Evolutionary conservation across 2,113 vertebrate genomes (phyloP), one percentile per base, ranked within the genome.

Genomic region (Redunca redunca): DNA sequence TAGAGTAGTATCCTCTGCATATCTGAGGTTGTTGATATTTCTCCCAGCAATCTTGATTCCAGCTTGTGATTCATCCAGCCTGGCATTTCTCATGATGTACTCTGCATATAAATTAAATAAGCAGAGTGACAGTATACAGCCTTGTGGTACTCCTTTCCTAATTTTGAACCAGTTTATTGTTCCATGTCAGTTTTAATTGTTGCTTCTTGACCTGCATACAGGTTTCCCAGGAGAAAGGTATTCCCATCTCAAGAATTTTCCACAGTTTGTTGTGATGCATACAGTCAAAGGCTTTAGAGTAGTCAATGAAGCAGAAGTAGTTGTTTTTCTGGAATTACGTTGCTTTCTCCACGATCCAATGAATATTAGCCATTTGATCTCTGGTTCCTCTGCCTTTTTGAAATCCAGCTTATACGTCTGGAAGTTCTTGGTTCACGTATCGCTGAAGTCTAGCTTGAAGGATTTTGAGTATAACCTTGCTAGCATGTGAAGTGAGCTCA

Each of bases 21-120:
- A 71, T 40, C 9, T 40, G 67, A 71, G n/a, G 67, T 23, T 71
- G 67, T 71, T 71, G n/a, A 71, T 67, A 67, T 67, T 71, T 71
- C 19, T 71, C 19, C n/a, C n/a, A 40, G 67, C 67, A 71, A 40
- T 10, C 64, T n/a, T 67, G 33, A 67, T 67, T n/a, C 62, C 16
- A n/a, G 33, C 33, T 71, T 71, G 67, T 71, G 67, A 71, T 71
- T 71, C 67, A 71, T 71, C 67, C 19, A 71, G 9, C 9, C n/a
- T 0, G 1, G 67, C 67, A 71, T 40, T 71, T 40, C 1, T 0
- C 10, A 23, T 71, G n/a, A 71, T 23, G 67, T 71, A 71, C 67
- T 71, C 67, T 1, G 2, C 67, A 71, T 71, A 6, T 40, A 71
- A 71, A 19, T 36, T 71, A 36, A 71, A 40, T 71, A 71, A 71